Base-by-base conservation (phyloP, 2,888 invertebrate species). In the Terebella lapidaria region DNA sequence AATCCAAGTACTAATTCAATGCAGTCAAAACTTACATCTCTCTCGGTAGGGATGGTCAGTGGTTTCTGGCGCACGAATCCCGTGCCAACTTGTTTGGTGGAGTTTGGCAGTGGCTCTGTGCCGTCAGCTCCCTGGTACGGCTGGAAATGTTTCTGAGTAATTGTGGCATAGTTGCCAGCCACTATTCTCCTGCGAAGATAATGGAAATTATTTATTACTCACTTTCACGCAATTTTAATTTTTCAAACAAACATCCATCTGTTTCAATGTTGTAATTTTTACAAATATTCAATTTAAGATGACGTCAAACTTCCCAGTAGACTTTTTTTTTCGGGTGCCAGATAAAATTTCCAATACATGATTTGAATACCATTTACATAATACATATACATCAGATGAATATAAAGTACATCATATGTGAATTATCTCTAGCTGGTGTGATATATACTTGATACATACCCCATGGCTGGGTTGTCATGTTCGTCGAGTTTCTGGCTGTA, bases 401-500 rank as follows among this genome's bases (percentile, higher is more conserved):
- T n/a, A n/a, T n/a, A n/a, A n/a, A n/a, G n/a, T n/a, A n/a, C n/a
- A n/a, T n/a, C n/a, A n/a, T n/a, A n/a, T n/a, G n/a, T n/a, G n/a
- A n/a, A n/a, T n/a, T n/a, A n/a, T n/a, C n/a, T n/a, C n/a, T n/a
- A n/a, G n/a, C n/a, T n/a, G n/a, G n/a, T 15, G 35, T n/a, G 42
- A 3, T 4, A 53, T 53, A 5, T 5, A 2, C 26, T 35, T 22
- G n/a, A 5, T 5, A 56, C 29, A 18, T 57, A 78, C 78, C 74
- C 76, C 72, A 80, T 70, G 29, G 69, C 69, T 20, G 79, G 79
- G 64, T 80, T 80, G 63, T 80, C 80, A n/a, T 75, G 63, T 54
- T 74, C 71, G 70, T 80, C 80, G 15, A 80, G 63, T 52, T 74
- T 68, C 58, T 68, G 68, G 60, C 71, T 75, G 63, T 80, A 80